Evolutionary conservation across 1,140 invertebrate genomes (phyloP).

Genomic region (Drosophila oshimai): DNA sequence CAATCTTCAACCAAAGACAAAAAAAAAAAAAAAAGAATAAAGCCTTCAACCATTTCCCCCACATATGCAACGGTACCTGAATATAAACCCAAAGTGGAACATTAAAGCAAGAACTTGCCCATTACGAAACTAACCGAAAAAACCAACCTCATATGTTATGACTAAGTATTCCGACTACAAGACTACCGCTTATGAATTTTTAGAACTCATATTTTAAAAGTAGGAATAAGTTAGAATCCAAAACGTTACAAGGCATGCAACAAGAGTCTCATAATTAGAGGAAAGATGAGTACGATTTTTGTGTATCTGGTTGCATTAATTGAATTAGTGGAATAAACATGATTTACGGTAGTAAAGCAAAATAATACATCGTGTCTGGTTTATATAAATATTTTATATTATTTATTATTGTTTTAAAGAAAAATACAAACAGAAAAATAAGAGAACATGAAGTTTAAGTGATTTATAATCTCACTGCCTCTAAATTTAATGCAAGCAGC

Average conservation of each 20-base stretch:
- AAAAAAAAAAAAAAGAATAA: constrained; percentile 1
- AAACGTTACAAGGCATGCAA: constrained; percentile 1
- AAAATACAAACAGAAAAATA: too few relatives aligned
- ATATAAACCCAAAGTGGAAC: constrained; percentile 66
- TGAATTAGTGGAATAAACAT: not conserved
- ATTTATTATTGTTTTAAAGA: not conserved
- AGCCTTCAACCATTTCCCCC: constrained; percentile 31
- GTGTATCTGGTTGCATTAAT: constrained; percentile 3
- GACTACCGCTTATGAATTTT: constrained; percentile 17
- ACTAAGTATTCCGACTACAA: not conserved
- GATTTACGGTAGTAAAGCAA: not conserved
- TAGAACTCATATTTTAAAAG: constrained; percentile 6
- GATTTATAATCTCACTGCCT: too few relatives aligned
- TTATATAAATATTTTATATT: not conserved
- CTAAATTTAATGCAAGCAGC: too few relatives aligned
- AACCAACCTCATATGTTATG: not conserved
- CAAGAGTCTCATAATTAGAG: constrained; percentile 15
- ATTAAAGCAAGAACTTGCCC: constrained; percentile 58
- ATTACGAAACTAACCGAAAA: constrained; percentile 50
- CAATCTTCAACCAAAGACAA: constrained; percentile 36
- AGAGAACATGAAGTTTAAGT: too few relatives aligned
- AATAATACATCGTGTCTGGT: not conserved
- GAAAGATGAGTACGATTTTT: constrained; percentile 1
- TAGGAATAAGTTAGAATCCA: not conserved
- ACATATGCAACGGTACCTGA: constrained; percentile 63